Conservation (phyloP, 2,888 invertebrate species). For the Pheosia gnoma region DNA sequence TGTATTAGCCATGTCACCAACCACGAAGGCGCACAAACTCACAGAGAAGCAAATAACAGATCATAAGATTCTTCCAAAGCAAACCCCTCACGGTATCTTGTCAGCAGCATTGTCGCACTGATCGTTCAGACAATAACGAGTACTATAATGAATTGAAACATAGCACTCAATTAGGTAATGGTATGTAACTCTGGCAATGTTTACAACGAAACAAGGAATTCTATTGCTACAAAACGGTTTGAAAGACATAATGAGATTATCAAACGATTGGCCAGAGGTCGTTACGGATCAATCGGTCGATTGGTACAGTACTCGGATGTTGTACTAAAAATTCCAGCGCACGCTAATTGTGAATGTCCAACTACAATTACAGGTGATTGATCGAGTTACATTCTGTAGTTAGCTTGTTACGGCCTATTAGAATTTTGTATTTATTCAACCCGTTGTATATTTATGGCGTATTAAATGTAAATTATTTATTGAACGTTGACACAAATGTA, state of each 20-base stretch:
- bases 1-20: too few relatives aligned
- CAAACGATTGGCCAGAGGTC: conserved; percentile 22
- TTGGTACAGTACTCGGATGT: conserved; percentile 10
- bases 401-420: conserved; percentile 28
- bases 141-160: too few relatives aligned
- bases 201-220: conserved; percentile 13
- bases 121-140: too few relatives aligned
- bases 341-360: conserved; percentile 29
- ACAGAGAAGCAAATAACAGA: too few relatives aligned
- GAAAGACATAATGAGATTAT: conserved; percentile 26
- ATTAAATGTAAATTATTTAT: too few relatives aligned
- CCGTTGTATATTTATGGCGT: too few relatives aligned
- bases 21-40: too few relatives aligned
- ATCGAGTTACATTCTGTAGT: conserved; percentile 36
- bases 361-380: conserved; percentile 31
- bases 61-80: too few relatives aligned
- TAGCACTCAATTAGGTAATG: not conserved
- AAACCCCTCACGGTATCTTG: too few relatives aligned
- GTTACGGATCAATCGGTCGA: conserved; percentile 24
- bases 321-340: conserved; percentile 23
- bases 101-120: too few relatives aligned
- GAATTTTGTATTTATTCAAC: conserved; percentile 23
- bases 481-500: too few relatives aligned
- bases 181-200: not conserved
- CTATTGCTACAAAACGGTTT: conserved; percentile 19